Percentiles rank a stretch among this genome's conserved stretches.
These are phyloP conservation scores for Pangasius djambal DNA, from an alignment of 2,797 vertebrate genomes.

Conservation along the genomic window DNA sequence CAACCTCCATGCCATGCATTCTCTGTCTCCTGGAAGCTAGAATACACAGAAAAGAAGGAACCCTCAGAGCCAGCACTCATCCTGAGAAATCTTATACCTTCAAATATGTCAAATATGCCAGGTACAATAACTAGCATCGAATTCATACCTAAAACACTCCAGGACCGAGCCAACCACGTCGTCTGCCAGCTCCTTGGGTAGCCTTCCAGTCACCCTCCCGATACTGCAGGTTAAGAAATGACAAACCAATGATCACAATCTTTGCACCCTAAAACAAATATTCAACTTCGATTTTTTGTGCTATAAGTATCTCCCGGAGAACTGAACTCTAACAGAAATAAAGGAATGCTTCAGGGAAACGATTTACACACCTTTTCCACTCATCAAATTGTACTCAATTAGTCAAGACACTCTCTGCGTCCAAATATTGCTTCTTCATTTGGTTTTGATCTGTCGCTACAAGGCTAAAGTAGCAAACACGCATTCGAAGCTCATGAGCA, in stretches of 20 bases:
- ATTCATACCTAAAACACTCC: conserved; percentile 89
- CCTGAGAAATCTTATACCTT: neutral
- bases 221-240: conserved; percentile 75
- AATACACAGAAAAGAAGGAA: conserved; percentile 4
- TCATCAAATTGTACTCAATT: neutral
- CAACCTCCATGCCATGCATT: conserved; percentile 96
- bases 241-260: neutral
- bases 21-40: conserved; percentile 90
- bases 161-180: conserved; percentile 94
- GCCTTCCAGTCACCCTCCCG: conserved; percentile 91
- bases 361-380: neutral
- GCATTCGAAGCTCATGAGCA: neutral
- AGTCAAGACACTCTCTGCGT: neutral
- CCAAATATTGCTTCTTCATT: neutral
- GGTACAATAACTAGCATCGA: neutral
- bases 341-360: neutral
- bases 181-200: conserved; percentile 92
- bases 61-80: neutral
- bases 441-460: neutral
- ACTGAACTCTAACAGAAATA: neutral
- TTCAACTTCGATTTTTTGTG: neutral
- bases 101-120: neutral
- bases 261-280: neutral
- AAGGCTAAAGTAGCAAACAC: neutral
- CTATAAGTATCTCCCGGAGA: neutral